phyloP scores from a whole-genome alignment of 2,113 vertebrate genomes.

The Pelodiscus sinensis region DNA sequence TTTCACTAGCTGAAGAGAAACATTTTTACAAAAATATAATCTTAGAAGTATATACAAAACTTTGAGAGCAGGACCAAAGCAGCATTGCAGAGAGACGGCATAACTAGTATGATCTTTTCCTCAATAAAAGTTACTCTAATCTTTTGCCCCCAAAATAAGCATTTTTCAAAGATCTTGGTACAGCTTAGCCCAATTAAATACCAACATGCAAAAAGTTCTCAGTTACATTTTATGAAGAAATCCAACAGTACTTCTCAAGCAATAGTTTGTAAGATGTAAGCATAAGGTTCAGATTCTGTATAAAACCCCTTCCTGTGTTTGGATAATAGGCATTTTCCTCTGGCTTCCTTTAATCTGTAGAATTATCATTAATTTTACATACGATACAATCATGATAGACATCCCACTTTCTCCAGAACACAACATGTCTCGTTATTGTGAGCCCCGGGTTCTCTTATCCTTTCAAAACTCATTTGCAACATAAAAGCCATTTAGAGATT shows the following conservation, averaged over 20 bases:
- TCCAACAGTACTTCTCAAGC: not conserved
- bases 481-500: not conserved
- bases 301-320: not conserved
- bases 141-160: not conserved
- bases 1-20: conserved; percentile 69
- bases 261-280: too few relatives aligned
- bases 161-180: not conserved
- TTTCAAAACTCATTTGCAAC: not conserved
- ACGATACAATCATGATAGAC: not conserved
- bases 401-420: not conserved
- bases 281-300: not conserved
- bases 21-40: conserved; percentile 66
- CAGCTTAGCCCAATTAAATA: not conserved
- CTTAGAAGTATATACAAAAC: conserved; percentile 25
- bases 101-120: not conserved
- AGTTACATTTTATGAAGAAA: not conserved
- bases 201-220: not conserved
- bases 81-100: not conserved
- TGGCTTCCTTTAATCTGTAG: not conserved
- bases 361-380: not conserved
- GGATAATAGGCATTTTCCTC: not conserved
- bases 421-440: not conserved
- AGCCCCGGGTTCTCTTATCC: not conserved
- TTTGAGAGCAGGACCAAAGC: not conserved
- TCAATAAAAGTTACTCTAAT: not conserved